A percentile compares a stretch with the other conserved stretches of the same genome.
phyloP scores from a whole-genome alignment of 2,113 vertebrate genomes.

The Columbina picui region DNA sequence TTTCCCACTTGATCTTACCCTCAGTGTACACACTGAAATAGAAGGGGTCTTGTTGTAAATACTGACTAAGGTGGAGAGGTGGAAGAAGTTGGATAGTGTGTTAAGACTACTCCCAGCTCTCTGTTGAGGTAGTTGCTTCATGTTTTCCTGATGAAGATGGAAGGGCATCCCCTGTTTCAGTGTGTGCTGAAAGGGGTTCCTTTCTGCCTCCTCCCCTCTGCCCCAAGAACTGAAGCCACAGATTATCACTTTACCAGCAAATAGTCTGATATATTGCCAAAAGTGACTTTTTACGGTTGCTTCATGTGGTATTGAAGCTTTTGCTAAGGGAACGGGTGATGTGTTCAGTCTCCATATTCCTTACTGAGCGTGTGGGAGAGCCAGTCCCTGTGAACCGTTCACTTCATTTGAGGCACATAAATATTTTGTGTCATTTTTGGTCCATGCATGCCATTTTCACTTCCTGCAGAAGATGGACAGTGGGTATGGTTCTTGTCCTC shows the following conservation, averaged over 20 bases:
- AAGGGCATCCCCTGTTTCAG: not conserved
- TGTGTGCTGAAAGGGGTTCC: not conserved
- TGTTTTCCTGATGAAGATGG: not conserved
- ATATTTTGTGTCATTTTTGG: not conserved
- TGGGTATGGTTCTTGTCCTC: not conserved
- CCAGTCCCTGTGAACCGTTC: too few species aligned
- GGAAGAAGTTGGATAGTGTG: not conserved
- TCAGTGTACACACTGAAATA: not conserved
- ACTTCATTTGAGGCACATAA: not conserved
- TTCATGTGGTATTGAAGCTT: not conserved
- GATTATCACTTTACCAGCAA: not conserved
- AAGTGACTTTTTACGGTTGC: not conserved
- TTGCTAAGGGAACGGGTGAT: not conserved
- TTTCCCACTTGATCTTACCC: not conserved
- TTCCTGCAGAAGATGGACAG: accelerated
- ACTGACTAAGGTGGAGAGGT: not conserved
- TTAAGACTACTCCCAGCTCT: not conserved
- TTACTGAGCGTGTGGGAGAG: not conserved
- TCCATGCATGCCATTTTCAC: not conserved
- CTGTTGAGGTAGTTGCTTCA: not conserved
- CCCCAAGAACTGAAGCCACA: not conserved
- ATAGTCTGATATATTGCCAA: not conserved
- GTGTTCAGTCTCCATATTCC: not conserved
- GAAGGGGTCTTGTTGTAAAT: accelerated
- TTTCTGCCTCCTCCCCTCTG: not conserved